A percentile compares a stretch with the other conserved stretches of the same genome.
Conservation (phyloP, 2,113 vertebrate genomes). For the Heliornis fulica region DNA sequence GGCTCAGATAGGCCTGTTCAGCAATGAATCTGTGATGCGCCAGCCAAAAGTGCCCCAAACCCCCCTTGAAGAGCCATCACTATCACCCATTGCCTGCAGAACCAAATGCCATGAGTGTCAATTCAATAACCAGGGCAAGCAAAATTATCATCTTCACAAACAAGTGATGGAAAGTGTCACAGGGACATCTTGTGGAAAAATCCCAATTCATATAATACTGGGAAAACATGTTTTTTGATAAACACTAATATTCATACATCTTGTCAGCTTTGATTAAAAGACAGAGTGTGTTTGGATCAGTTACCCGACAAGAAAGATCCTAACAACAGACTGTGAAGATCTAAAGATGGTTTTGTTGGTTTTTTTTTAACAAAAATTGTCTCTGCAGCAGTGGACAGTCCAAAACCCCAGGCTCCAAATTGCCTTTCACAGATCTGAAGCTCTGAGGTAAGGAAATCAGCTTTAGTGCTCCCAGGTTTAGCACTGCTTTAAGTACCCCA, state of each 20-base stretch:
- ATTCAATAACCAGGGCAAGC: not conserved
- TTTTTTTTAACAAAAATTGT: not conserved
- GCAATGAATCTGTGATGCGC: not conserved
- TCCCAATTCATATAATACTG: not conserved
- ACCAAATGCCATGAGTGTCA: not conserved
- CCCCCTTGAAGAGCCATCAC: not conserved
- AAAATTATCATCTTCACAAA: not conserved
- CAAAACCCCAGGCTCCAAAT: not conserved
- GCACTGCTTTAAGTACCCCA: not conserved
- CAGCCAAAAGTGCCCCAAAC: not conserved
- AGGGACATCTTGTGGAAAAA: not conserved
- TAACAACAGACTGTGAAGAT: not conserved
- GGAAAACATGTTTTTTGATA: not conserved
- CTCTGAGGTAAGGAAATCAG: not conserved
- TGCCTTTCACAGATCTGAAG: not conserved
- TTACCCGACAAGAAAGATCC: not conserved
- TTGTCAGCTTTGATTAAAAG: constrained; percentile 5
- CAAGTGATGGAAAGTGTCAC: not conserved
- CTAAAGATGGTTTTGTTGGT: not conserved
- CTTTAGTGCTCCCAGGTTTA: not conserved
- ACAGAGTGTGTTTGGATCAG: not conserved
- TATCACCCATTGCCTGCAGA: not conserved
- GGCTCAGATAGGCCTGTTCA: not conserved
- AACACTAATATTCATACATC: not conserved
- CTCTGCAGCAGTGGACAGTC: not conserved